Conservation (phyloP, 2,797 vertebrate genomes). For the Chiroxiphia lanceolata region DNA sequence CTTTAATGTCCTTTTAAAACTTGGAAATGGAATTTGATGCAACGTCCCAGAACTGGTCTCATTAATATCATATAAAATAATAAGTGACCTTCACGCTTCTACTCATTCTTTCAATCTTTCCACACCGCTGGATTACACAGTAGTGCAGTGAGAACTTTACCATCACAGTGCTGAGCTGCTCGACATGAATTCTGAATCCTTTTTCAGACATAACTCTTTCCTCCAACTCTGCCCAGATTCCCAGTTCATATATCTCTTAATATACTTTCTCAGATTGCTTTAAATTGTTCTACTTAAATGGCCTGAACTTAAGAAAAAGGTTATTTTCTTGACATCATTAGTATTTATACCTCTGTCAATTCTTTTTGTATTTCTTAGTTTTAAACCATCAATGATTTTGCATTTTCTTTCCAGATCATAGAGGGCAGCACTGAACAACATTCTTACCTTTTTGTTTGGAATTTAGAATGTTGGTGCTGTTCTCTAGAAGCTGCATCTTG, state of each 20-base stretch:
- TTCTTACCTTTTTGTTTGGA: not conserved
- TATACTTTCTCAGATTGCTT: not conserved
- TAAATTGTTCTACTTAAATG: not conserved
- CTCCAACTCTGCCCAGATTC: not conserved
- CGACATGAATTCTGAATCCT: not conserved
- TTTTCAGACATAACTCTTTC: not conserved
- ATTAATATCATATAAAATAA: not conserved
- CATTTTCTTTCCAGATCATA: not conserved
- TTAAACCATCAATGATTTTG: not conserved
- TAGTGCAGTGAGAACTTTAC: not conserved
- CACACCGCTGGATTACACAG: not conserved
- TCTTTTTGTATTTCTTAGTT: not conserved
- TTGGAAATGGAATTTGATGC: not conserved
- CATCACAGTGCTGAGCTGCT: not conserved
- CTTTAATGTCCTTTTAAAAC: not conserved
- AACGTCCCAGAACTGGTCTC: not conserved
- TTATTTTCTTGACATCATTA: not conserved
- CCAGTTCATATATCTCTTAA: not conserved
- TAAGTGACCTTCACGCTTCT: slow-evolving; percentile 1
- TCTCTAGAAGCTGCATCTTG: not conserved
- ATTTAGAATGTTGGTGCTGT: not conserved
- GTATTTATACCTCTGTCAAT: not conserved
- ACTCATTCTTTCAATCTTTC: not conserved
- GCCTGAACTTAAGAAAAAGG: not conserved
- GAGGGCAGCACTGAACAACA: not conserved